Conservation (phyloP, 2,113 vertebrate genomes). For the Girardinichthys multiradiatus region DNA sequence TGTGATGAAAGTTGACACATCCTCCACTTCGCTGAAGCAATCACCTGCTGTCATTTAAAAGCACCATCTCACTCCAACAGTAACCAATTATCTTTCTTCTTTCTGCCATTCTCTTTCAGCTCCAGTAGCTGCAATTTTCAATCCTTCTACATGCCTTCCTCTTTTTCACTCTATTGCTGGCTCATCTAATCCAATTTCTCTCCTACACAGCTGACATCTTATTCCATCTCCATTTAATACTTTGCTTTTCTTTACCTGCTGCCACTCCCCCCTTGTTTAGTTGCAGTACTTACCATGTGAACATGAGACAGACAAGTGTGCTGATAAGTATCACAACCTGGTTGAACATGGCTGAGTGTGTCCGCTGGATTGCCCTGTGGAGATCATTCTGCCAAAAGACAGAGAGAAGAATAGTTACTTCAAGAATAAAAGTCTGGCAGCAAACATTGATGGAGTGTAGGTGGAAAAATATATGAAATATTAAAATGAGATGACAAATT, state of each 20-base stretch:
- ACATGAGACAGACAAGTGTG: slow-evolving; percentile 86
- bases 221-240: slow-evolving; percentile 4
- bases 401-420: slow-evolving; percentile 10
- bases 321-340: slow-evolving; percentile 88
- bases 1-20: slow-evolving; percentile 41
- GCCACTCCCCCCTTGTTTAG: neutral
- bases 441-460: slow-evolving; percentile 3
- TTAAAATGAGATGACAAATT: slow-evolving; percentile 5
- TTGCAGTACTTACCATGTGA: slow-evolving; percentile 82
- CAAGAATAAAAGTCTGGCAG: neutral
- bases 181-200: slow-evolving; percentile 1
- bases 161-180: slow-evolving; percentile 1
- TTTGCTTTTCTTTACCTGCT: neutral
- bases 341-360: slow-evolving; percentile 88
- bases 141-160: neutral
- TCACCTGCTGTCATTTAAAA: slow-evolving; percentile 55
- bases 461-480: neutral
- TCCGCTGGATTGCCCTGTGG: slow-evolving; percentile 85
- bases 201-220: slow-evolving; percentile 20
- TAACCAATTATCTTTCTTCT: slow-evolving; percentile 46
- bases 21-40: slow-evolving; percentile 45
- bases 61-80: slow-evolving; percentile 35
- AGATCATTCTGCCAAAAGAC: slow-evolving; percentile 80
- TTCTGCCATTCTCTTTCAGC: slow-evolving; percentile 14
- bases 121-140: slow-evolving; percentile 15